phyloP scores from a whole-genome alignment of 2,113 vertebrate genomes.

The Hydrochoerus hydrochaeris region DNA sequence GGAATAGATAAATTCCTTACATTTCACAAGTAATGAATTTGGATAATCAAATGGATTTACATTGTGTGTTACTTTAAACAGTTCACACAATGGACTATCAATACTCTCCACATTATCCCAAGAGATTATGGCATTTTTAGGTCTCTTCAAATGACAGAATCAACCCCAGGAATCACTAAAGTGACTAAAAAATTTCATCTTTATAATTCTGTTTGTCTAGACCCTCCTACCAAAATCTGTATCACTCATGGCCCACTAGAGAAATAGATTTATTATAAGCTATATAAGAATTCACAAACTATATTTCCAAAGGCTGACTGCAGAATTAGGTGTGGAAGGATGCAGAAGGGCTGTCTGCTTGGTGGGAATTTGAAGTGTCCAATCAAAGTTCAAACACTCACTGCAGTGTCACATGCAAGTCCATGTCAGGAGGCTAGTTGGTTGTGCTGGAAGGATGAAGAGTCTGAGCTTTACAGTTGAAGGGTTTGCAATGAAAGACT shows the following conservation, averaged over 20 bases:
- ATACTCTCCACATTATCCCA: neutral
- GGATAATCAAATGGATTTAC: neutral
- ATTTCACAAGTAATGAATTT: neutral
- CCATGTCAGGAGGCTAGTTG: neutral
- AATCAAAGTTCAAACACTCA: neutral
- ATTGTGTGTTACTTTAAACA: neutral
- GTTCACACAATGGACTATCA: neutral
- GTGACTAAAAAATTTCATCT: neutral
- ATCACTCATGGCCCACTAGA: neutral
- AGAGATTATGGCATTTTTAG: neutral
- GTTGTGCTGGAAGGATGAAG: neutral
- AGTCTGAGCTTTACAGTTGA: neutral
- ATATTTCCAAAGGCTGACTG: neutral
- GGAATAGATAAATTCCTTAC: neutral
- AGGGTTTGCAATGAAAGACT: neutral
- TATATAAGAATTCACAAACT: neutral
- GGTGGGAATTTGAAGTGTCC: neutral
- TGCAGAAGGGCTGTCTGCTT: neutral
- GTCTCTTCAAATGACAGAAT: neutral
- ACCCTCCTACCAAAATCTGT: neutral
- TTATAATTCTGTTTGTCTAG: neutral
- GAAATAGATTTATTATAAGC: neutral
- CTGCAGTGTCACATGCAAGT: neutral
- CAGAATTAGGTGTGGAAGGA: neutral
- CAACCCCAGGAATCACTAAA: neutral